Evolutionary conservation across 2,113 vertebrate species (phyloP), one percentile per base, ranked within the genome.

Genomic region (Macquaria australasica): DNA sequence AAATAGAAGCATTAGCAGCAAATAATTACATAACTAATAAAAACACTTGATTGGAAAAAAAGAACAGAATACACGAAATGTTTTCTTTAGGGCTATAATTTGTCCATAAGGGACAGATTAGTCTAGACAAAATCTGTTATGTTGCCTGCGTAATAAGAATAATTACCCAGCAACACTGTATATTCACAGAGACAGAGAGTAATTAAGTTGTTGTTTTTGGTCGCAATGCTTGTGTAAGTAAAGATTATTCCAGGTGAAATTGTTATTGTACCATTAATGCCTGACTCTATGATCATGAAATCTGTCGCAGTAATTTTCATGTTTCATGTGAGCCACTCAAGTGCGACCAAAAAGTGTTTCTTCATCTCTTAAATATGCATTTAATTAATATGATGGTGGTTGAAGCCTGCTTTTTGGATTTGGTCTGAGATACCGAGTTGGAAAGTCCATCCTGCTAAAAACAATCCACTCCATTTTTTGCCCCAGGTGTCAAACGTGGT

Each of bases 151-250:
- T 69, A 63, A 84, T 76, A 48, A 77, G 43, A 37, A 62, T 86
- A 90, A 91, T 90, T 84, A 86, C 66, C 63, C n/a, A 73, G 77
- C 43, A 83, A 83, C 70, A 72, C 50, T 81, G 60, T 45, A 34
- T 0, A 74, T 64, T 87, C 73, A 76, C 75, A 68, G 60, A 78
- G 76, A 85, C 59, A 55, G 71, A 43, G 37, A 53, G 43, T 59
- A 60, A 88, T 78, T 63, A 76, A 73, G 64, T 28, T 82, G 83
- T 88, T 91, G 72, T 75, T 89, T 87, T 91, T 81, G 79, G 72
- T 81, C 73, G n/a, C 41, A 70, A 28, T 34, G 31, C 31, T 86
- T 87, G 23, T 69, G 68, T 60, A 78, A 84, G 60, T 21, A 16
- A 69, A 72, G 76, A 71, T 64, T 77, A 83, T 84, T 87, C 56